Evolutionary conservation across 2,888 invertebrate genomes (phyloP).

Genomic region (Philhelius pedissequus): DNA sequence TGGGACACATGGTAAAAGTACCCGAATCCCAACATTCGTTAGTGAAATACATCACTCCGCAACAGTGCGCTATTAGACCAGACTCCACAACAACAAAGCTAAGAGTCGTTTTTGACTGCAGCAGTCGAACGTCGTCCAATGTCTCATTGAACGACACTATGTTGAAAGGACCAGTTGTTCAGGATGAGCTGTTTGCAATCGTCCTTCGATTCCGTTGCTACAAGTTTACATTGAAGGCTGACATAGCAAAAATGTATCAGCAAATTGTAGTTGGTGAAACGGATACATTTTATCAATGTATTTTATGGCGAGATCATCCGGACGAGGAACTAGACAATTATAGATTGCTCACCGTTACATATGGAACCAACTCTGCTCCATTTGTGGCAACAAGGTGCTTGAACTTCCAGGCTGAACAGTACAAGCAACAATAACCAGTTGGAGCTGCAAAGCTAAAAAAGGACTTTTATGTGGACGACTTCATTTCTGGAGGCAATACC

Average conservation of each 20-base stretch:
- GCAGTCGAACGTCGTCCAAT: not conserved
- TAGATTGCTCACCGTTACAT: too few species aligned
- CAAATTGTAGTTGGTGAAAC: too few species aligned
- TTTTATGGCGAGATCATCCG: too few species aligned
- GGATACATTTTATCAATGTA: too few species aligned
- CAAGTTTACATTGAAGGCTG: too few species aligned
- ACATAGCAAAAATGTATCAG: too few species aligned
- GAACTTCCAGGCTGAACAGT: too few species aligned
- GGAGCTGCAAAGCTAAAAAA: not conserved
- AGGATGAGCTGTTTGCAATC: conserved; percentile 55
- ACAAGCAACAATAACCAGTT: too few species aligned
- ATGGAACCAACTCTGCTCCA: too few species aligned
- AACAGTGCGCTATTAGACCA: not conserved
- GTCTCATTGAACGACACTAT: conserved; percentile 33
- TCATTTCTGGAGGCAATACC: not conserved
- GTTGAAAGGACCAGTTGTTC: conserved; percentile 31
- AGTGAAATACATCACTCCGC: not conserved
- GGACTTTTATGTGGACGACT: not conserved
- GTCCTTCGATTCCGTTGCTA: too few species aligned
- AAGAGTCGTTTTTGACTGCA: not conserved
- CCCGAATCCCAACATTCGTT: not conserved
- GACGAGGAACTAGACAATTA: too few species aligned
- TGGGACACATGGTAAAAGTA: not conserved
- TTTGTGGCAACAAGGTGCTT: too few species aligned
- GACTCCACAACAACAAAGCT: not conserved